These are phyloP conservation scores for Oscheius myriophilus DNA, from an alignment of 2,888 invertebrate species.

Conservation along the genomic window DNA sequence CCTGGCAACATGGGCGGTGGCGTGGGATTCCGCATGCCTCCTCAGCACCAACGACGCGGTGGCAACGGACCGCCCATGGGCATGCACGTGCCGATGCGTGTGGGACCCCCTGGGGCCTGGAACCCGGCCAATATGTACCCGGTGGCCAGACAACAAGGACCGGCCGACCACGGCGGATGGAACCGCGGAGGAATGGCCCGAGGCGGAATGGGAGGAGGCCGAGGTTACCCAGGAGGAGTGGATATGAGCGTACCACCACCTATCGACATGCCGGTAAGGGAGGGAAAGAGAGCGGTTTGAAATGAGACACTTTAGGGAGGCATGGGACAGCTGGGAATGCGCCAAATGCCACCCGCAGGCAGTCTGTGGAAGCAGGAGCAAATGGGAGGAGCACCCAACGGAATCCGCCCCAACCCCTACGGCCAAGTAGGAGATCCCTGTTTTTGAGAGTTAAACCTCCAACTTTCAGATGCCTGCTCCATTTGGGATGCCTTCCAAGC, in stretches of 20 bases:
- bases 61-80: constrained; percentile 28
- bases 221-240: constrained; percentile 43
- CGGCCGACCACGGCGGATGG: constrained; percentile 31
- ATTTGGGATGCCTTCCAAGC: constrained; percentile 33
- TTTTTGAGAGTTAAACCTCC: neutral
- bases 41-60: constrained; percentile 17
- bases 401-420: constrained; percentile 32
- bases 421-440: constrained; percentile 5
- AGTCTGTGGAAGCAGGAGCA: constrained; percentile 39
- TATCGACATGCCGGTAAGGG: constrained; percentile 50
- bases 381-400: constrained; percentile 35
- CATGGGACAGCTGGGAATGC: constrained; percentile 23
- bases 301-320: neutral
- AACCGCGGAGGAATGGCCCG: constrained; percentile 38
- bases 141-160: constrained; percentile 24
- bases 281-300: neutral
- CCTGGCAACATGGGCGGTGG: constrained; percentile 18
- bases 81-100: constrained; percentile 22
- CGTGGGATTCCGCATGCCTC: constrained; percentile 21
- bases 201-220: constrained; percentile 31
- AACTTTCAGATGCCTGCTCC: constrained; percentile 26
- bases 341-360: constrained; percentile 30
- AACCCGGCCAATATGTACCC: constrained; percentile 23
- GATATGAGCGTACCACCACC: constrained; percentile 59
- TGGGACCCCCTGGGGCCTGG: constrained; percentile 22